Base-by-base conservation (phyloP, 2,797 vertebrate species). In the Artibeus jamaicensis region DNA sequence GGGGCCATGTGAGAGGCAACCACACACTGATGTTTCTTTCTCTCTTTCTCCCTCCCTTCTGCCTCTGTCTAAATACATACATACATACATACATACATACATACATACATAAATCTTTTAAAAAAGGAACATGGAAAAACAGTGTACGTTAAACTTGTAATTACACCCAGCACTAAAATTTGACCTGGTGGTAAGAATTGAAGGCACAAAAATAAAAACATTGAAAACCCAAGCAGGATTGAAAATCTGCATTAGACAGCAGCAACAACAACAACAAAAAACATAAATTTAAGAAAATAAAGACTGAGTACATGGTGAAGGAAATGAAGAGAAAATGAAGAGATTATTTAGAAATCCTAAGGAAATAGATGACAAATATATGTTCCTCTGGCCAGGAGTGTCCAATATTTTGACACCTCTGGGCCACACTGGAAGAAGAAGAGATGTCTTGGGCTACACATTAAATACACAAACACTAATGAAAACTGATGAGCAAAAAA, bases 181-280 rank as follows among this genome's bases (percentile, higher is more conserved):
- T 59, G 42, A 94, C 79, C 37, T n/a, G 68, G 42, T 26, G n/a
- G 39, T 87, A 81, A 96, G 32, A 96, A 96, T 0, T 70, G 42
- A 87, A 93, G 50, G 77, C 88, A 77, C 4, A 96, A 44, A 89
- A 82, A 95, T 81, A 65, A 77, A 93, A 94, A 67, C 85, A 92
- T 8, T 88, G 39, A 95, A 90, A 96, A 76, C 3, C 29, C 39
- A 92, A 95, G 32, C 50, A 94, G 39, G 46, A 85, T 37, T 92
- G 8, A 6, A 91, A 93, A 83, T 86, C n/a, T 95, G n/a, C 29
- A 81, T 89, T 79, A 78, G 42, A 96, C 10, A 95, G 34, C 8
- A 92, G 53, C 26, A 87, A 42, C 37, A 81, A 19, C 53, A 59
- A 62, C 6, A 10, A 62, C 37, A 87, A 83, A 93, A 84, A 7